Evolutionary conservation across 2,888 invertebrate species (phyloP), one percentile per base, ranked within the genome.

Genomic region (Aphodius granarius): DNA sequence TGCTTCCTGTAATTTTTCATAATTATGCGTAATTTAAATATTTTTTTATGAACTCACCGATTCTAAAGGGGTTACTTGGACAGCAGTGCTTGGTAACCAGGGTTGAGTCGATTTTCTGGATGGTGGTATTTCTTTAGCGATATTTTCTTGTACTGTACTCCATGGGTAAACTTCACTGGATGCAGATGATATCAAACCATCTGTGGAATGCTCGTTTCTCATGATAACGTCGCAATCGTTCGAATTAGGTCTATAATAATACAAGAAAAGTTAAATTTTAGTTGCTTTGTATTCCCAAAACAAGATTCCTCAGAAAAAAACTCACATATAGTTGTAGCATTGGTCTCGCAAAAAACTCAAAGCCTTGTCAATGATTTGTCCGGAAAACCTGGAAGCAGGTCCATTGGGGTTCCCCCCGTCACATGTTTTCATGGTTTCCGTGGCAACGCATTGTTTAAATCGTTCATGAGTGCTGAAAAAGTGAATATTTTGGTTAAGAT

Each of bases 311-410:
- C 23, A 23, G 9, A 23, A 43, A 43, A 43, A 43, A 43, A 86
- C 88, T 89, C 83, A 91, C 91, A 89, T 89, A 82, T 90, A 91
- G 81, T 90, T 89, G 71, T 87, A 85, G 82, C 91, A 91, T 81
- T 91, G 90, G 79, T 91, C 90, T 75, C 89, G 89, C 3, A 91
- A 85, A 81, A 91, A 91, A 78, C 89, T 89, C 66, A 91, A 83
- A 0, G 91, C 90, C 80, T 91, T 90, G 79, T 91, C 90, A 64
- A 91, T 86, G 73, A 90, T 89, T 81, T 90, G 89, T 5, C 85
- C 84, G 0, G 91, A 88, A 81, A 91, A 91, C 79, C 86, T 86
- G 0, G 87, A 86, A 0, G 90, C 90, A n/a, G 89, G 87, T 2
- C 89, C 89, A 68, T 87, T 86, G 6, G 85, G 80, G 17, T 85